These are phyloP conservation scores for Gobius niger DNA, from an alignment of 2,113 vertebrate species.

Conservation along the genomic window DNA sequence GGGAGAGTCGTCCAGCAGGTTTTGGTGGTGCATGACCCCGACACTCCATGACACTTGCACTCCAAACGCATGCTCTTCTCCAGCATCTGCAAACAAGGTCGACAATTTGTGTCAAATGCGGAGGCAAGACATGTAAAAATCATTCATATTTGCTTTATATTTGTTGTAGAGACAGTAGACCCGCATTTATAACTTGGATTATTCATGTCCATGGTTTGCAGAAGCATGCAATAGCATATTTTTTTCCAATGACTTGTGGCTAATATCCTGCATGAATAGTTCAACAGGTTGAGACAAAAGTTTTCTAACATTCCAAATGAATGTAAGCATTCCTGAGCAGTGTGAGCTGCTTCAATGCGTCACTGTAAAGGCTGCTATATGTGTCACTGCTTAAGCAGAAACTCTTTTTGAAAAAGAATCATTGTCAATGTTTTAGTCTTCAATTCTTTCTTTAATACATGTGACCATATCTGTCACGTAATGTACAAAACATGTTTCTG, in stretches of 20 bases:
- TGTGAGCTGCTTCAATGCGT: conserved; percentile 49
- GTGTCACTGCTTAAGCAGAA: conserved; percentile 9
- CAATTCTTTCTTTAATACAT: no score
- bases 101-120: conserved; percentile 9
- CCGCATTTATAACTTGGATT: not conserved
- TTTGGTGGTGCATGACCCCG: conserved; percentile 93
- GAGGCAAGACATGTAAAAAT: conserved; percentile 1
- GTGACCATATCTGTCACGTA: no score
- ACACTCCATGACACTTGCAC: conserved; percentile 94
- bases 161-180: not conserved
- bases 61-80: conserved; percentile 94
- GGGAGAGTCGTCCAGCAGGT: conserved; percentile 96
- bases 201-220: not conserved
- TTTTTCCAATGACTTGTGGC: conserved; percentile 32
- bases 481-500: no score
- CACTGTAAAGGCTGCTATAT: conserved; percentile 34
- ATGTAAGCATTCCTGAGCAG: conserved; percentile 59
- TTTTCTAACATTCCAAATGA: conserved; percentile 73
- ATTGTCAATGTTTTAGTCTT: no score
- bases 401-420: not conserved
- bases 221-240: not conserved
- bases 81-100: conserved; percentile 77
- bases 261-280: conserved; percentile 65
- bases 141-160: not conserved
- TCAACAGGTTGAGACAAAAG: conserved; percentile 79